These are phyloP conservation scores for Physocephala rufipes DNA, from an alignment of 2,888 invertebrate genomes.

Conservation along the genomic window DNA sequence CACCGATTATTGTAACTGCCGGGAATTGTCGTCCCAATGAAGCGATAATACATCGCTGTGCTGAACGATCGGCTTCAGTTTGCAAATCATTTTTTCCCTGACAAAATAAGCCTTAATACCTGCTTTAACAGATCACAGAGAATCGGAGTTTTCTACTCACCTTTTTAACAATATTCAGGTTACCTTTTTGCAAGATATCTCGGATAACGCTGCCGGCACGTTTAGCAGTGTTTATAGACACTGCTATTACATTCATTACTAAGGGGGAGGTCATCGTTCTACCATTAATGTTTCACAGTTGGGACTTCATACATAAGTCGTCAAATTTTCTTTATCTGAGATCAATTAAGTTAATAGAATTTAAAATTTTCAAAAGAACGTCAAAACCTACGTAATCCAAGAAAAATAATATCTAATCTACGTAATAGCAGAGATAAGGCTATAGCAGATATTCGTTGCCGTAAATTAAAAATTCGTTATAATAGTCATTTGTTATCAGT, in stretches of 20 bases:
- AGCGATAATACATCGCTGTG: conserved; percentile 91
- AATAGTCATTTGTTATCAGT: no score
- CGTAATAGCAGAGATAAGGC: no score
- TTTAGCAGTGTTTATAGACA: conserved; percentile 72
- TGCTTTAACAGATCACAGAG: conserved; percentile 15
- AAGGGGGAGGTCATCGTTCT: conserved; percentile 52
- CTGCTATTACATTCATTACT: conserved; percentile 62
- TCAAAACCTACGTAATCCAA: conserved; percentile 55
- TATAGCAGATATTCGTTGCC: no score
- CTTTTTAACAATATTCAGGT: conserved; percentile 92
- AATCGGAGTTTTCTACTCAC: conserved; percentile 54
- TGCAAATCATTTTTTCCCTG: conserved; percentile 91
- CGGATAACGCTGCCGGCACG: conserved; percentile 90
- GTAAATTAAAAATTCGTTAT: no score
- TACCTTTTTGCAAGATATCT: conserved; percentile 88
- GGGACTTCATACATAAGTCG: background rate
- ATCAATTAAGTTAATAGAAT: background rate
- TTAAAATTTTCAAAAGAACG: background rate
- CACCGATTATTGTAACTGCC: conserved; percentile 84
- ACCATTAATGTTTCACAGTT: background rate
- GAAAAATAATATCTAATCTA: conserved; percentile 32
- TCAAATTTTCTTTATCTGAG: background rate
- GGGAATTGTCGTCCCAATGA: conserved; percentile 88
- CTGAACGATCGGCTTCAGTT: conserved; percentile 97
- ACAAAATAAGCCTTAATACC: background rate